Conservation (phyloP, 2,888 invertebrate genomes). For the Protonemura montana region DNA sequence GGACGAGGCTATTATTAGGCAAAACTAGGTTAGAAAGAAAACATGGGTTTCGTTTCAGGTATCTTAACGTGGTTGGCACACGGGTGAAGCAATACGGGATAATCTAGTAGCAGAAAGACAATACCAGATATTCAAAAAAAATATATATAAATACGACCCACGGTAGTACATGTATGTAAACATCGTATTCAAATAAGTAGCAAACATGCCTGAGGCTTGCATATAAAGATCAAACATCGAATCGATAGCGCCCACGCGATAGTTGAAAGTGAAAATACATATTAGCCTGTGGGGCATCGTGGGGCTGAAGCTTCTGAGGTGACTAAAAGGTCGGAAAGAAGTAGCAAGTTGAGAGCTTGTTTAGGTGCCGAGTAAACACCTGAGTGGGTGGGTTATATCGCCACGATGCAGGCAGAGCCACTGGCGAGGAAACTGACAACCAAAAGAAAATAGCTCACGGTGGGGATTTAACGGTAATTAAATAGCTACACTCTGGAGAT, state of each 20-base stretch:
- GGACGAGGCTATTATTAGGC: background rate
- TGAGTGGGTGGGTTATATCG: too few species aligned
- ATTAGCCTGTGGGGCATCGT: background rate
- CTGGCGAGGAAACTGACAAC: too few species aligned
- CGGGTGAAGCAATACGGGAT: background rate
- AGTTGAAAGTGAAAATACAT: background rate
- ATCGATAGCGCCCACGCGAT: background rate
- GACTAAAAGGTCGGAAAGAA: constrained; percentile 7
- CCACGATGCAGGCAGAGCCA: too few species aligned
- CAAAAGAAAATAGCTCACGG: too few species aligned
- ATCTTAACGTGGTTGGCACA: background rate
- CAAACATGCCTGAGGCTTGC: background rate
- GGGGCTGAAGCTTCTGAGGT: background rate
- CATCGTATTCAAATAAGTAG: background rate
- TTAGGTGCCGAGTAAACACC: too few species aligned
- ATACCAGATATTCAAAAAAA: background rate
- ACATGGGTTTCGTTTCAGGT: background rate
- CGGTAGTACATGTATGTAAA: too few species aligned
- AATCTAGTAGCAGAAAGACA: background rate
- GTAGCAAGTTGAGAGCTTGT: background rate
- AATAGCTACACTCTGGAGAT: too few species aligned
- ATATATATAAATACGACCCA: too few species aligned
- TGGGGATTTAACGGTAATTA: too few species aligned
- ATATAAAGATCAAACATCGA: background rate
- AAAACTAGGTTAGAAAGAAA: background rate